Base-by-base conservation (phyloP, 1,140 invertebrate genomes). In the Lamellibrachia luymesi region DNA sequence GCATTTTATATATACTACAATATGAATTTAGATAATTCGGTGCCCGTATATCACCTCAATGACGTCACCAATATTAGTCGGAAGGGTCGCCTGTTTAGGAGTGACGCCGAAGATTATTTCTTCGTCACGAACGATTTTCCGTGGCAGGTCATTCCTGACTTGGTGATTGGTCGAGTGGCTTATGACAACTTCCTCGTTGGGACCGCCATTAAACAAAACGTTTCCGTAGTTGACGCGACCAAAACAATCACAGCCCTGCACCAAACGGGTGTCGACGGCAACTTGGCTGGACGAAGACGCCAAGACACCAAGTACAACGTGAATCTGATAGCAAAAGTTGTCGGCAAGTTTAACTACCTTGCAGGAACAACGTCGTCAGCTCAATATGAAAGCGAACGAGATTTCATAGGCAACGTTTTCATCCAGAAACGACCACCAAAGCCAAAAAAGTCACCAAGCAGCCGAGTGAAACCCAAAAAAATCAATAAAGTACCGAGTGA, bases 101-200 rank as follows among this genome's bases (percentile, higher is more conserved):
- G 4, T 7, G 27, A 90, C 50, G 93, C 93, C 50, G 50, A 92
- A 50, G 93, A 93, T 92, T 93, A 93, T 51, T 93, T 93, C 91
- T 90, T 93, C 49, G n/a, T 92, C 1, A 93, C 92, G 25, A 51
- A 56, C 49, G 80, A 93, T 50, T 93, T 93, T 90, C 56, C 56
- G 22, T 93, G 93, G 93, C 13, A 13, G 17, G 80, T 49, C 8
- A 25, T 93, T n/a, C n/a, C 56, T 10, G 64, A 93, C 90, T 25
- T 93, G 0, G 93, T 93, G 6, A 80, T 93, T 50, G 93, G 93
- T 6, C 52, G 93, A 10, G 22, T n/a, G 17, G 93, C 56, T 4
- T 93, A 93, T 89, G 93, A 93, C n/a, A 91, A 93, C 13, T 93
- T 51, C 22, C 91, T 93, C 1, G 56, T 93, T 38, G 64, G 50